phyloP scores from a whole-genome alignment of 1,140 invertebrate genomes.

The Hycleus phaleratus region DNA sequence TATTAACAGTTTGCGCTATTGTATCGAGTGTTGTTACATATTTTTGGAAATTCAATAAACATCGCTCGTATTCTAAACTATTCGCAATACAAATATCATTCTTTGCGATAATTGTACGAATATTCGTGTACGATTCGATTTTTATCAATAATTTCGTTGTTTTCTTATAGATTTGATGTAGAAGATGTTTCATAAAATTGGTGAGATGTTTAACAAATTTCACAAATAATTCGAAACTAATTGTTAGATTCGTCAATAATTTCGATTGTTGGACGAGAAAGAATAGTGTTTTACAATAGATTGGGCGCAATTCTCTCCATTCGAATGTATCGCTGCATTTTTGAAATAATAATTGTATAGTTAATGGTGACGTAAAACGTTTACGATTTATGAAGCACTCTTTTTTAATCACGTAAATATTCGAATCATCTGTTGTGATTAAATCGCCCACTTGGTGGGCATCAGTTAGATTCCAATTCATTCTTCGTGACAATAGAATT shows the following conservation, averaged over 20 bases:
- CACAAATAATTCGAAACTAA: slow-evolving; percentile 39
- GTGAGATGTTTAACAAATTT: slow-evolving; percentile 39
- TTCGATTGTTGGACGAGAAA: slow-evolving; percentile 43
- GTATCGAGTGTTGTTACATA: slow-evolving; percentile 15
- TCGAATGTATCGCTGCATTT: slow-evolving; percentile 42
- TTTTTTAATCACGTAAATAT: slow-evolving; percentile 41
- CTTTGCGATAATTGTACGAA: slow-evolving; percentile 7
- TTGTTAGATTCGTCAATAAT: slow-evolving; percentile 40
- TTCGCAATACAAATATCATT: slow-evolving; percentile 1
- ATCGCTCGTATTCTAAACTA: slow-evolving; percentile 2
- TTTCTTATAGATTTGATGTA: background rate
- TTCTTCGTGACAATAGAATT: slow-evolving; percentile 38
- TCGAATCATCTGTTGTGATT: slow-evolving; percentile 40
- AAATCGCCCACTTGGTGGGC: slow-evolving; percentile 35
- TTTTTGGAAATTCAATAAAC: slow-evolving; percentile 15
- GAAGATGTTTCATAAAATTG: slow-evolving; percentile 14
- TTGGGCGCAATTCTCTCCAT: slow-evolving; percentile 40
- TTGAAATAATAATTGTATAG: slow-evolving; percentile 42
- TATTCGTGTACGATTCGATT: slow-evolving; percentile 19
- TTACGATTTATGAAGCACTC: slow-evolving; percentile 37
- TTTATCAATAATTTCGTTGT: slow-evolving; percentile 5
- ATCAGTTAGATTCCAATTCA: background rate
- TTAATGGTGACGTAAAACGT: slow-evolving; percentile 39
- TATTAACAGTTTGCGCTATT: slow-evolving; percentile 7
- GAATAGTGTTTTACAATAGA: slow-evolving; percentile 41